Percentiles rank a stretch among this genome's conserved stretches.
Evolutionary conservation across 2,797 vertebrate genomes (phyloP).

Genomic region (Peromyscus attwateri): DNA sequence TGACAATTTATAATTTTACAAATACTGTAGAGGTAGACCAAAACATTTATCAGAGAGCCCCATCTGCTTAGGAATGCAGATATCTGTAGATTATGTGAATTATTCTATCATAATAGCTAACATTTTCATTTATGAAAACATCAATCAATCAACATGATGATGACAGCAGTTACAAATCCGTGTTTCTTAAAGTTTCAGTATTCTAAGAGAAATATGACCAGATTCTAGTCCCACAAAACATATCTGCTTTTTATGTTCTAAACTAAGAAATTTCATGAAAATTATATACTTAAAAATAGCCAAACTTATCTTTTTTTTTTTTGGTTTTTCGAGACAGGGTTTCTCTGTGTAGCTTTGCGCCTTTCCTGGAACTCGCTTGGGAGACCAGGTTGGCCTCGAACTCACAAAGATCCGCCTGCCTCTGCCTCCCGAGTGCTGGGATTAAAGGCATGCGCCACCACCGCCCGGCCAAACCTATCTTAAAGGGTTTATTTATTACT

Average conservation of each 20-base stretch:
- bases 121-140: neutral
- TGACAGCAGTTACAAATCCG: conserved; percentile 18
- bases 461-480: neutral
- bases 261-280: conserved; percentile 19
- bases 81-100: neutral
- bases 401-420: no score
- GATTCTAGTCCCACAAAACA: conserved; percentile 2
- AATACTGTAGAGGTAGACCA: neutral
- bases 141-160: conserved; percentile 9
- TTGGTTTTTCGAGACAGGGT: no score
- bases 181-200: conserved; percentile 10
- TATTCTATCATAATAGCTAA: neutral
- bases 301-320: neutral
- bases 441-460: no score
- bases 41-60: neutral
- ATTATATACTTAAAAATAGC: neutral
- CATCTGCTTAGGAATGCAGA: neutral
- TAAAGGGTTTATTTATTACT: neutral
- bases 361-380: no score
- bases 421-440: no score
- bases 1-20: neutral
- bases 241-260: neutral
- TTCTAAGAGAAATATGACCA: neutral
- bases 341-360: no score
- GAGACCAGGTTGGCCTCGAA: no score